A percentile compares a stretch with the other conserved stretches of the same genome.
phyloP scores from a whole-genome alignment of 2,113 vertebrate species.

The Formicarius rufipectus region DNA sequence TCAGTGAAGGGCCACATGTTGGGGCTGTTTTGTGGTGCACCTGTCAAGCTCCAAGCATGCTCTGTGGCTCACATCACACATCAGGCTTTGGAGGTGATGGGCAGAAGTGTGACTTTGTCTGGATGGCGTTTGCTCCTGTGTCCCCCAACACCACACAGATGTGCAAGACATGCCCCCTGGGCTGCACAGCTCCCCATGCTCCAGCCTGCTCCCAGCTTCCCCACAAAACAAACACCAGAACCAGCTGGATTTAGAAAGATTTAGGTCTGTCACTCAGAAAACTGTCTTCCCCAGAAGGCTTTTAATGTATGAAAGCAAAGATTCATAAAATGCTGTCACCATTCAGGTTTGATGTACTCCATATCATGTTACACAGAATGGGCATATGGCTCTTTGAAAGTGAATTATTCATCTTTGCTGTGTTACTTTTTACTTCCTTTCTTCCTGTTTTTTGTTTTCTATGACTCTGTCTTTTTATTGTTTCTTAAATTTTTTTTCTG shows the following conservation, averaged over 20 bases:
- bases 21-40: not conserved
- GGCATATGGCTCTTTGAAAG: not conserved
- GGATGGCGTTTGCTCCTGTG: not conserved
- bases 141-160: not conserved
- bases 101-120: not conserved
- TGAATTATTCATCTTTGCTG: not conserved
- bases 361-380: not conserved
- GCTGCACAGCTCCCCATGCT: fast-evolving
- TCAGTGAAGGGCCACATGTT: not conserved
- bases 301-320: not conserved
- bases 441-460: not conserved
- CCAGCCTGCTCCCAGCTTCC: not conserved
- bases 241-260: not conserved
- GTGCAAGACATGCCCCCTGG: too few relatives aligned
- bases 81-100: fast-evolving
- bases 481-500: not conserved
- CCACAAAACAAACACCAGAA: not conserved
- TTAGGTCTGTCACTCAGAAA: not conserved
- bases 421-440: not conserved
- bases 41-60: not conserved
- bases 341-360: not conserved
- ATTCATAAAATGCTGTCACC: not conserved
- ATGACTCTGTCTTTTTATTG: not conserved
- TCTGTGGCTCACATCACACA: not conserved
- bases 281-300: not conserved